These are phyloP conservation scores for Palaemon carinicauda DNA, from an alignment of 1,140 invertebrate genomes.

Conservation along the genomic window DNA sequence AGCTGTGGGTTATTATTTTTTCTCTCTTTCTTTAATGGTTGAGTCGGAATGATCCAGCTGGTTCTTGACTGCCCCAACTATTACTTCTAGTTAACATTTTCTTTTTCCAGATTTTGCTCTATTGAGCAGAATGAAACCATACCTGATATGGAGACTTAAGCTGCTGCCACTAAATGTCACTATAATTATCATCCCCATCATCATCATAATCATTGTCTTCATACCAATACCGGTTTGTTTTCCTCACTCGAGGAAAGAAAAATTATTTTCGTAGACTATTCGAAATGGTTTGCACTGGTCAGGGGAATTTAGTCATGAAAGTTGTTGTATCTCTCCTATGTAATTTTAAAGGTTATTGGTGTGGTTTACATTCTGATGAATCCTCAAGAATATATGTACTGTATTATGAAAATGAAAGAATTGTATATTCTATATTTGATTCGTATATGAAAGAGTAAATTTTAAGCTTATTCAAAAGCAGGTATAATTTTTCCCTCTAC, in stretches of 20 bases:
- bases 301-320: background rate
- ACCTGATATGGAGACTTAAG: background rate
- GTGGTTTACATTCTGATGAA: background rate
- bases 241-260: no score
- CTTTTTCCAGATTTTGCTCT: background rate
- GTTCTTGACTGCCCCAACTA: background rate
- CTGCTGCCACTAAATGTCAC: background rate
- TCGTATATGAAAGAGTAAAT: background rate
- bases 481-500: no score
- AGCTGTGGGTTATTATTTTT: background rate
- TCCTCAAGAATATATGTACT: background rate
- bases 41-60: no score
- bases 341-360: background rate
- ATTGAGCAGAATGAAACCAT: slow-evolving; percentile 25
- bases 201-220: background rate
- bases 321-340: background rate
- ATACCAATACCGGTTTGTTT: background rate
- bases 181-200: background rate
- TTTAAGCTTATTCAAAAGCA: no score
- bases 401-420: background rate
- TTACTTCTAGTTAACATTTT: background rate
- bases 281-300: background rate
- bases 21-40: background rate
- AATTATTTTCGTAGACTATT: background rate
- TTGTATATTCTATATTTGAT: background rate